Conservation (phyloP, 2,888 invertebrate genomes). For the Hylaea fasciaria region DNA sequence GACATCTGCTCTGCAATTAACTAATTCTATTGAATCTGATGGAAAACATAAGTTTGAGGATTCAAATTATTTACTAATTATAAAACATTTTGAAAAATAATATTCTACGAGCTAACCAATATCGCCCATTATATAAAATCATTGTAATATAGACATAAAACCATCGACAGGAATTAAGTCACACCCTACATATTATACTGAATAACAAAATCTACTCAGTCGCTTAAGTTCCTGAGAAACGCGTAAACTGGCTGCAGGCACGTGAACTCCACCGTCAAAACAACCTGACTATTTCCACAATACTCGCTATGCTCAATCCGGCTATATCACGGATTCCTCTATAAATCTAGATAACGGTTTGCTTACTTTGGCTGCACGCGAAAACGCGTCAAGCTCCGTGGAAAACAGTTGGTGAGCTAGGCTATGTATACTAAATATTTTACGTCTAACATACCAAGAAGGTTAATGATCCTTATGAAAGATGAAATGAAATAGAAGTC, state of each 20-base stretch:
- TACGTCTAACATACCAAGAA: too few species aligned
- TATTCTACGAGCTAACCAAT: too few species aligned
- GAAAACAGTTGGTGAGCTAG: conserved; percentile 13
- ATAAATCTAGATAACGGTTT: conserved; percentile 49
- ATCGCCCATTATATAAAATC: too few species aligned
- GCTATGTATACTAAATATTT: too few species aligned
- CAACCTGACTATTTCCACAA: conserved; percentile 16
- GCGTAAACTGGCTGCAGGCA: conserved; percentile 35
- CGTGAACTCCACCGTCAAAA: conserved; percentile 20
- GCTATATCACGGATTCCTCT: conserved; percentile 32
- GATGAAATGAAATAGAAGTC: not conserved
- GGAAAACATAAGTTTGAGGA: too few species aligned
- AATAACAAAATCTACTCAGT: not conserved
- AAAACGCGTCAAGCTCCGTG: conserved; percentile 22
- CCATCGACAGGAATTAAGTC: not conserved
- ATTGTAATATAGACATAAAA: not conserved
- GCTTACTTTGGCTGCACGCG: conserved; percentile 39
- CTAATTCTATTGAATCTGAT: too few species aligned
- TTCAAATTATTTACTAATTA: too few species aligned
- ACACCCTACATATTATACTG: not conserved
- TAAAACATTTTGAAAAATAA: too few species aligned
- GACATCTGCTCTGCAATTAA: too few species aligned
- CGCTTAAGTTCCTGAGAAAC: not conserved
- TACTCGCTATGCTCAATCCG: not conserved
- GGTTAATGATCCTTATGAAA: conserved; percentile 1